Evolutionary conservation across 2,888 invertebrate species (phyloP).

Genomic region (Teleiodes luculella): DNA sequence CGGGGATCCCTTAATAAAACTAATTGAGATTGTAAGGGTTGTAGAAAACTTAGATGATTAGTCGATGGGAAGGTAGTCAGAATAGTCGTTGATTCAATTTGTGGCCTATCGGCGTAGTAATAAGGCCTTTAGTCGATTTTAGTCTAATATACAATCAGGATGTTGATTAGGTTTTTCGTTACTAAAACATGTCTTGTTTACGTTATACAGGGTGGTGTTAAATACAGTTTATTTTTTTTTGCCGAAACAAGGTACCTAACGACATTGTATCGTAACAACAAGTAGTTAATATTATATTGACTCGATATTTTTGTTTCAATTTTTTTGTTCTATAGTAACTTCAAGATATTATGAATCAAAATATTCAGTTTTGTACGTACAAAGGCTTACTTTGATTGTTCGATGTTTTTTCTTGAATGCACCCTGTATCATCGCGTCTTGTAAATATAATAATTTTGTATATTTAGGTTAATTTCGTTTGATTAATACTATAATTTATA

Average conservation of each 20-base stretch:
- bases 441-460: constrained; percentile 32
- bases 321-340: no score
- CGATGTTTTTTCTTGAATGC: no score
- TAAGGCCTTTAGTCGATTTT: constrained; percentile 26
- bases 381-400: no score
- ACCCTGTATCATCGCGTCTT: constrained; percentile 15
- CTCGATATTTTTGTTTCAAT: no score
- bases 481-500: constrained; percentile 59
- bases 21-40: constrained; percentile 34
- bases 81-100: constrained; percentile 18
- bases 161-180: background rate
- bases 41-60: constrained; percentile 29
- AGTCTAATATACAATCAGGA: constrained; percentile 18
- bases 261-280: no score
- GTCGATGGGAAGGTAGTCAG: constrained; percentile 31
- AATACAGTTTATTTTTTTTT: no score
- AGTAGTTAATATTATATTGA: no score
- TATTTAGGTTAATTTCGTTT: constrained; percentile 38
- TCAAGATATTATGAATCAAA: background rate
- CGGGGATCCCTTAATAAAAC: background rate
- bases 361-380: background rate
- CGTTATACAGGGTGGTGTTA: background rate
- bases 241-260: background rate
- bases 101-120: constrained; percentile 22
- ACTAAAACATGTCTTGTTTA: background rate